phyloP scores from a whole-genome alignment of 2,888 invertebrate species.

The Yponomeuta cagnagella region DNA sequence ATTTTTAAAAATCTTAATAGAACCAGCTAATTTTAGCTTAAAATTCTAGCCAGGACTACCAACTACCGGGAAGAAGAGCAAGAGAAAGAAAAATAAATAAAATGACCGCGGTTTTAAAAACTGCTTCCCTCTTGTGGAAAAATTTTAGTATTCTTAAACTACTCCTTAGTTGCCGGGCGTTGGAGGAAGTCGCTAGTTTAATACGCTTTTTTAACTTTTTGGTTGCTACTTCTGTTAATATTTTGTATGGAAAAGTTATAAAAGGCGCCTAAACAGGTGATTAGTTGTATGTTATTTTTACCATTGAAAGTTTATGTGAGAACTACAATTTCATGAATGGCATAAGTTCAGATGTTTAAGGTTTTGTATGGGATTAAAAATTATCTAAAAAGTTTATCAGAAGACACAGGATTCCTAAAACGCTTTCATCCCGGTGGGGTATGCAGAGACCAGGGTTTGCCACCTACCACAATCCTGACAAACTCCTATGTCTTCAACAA shows the following conservation, averaged over 20 bases:
- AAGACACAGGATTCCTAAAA: too few relatives aligned
- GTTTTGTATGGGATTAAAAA: too few relatives aligned
- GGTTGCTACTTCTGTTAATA: not conserved
- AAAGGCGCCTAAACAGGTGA: too few relatives aligned
- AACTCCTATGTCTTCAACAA: too few relatives aligned
- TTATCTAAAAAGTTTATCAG: too few relatives aligned
- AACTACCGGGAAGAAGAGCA: not conserved
- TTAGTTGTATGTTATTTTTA: not conserved
- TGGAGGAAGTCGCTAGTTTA: not conserved
- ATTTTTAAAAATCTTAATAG: slow-evolving; percentile 1
- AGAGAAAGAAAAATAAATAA: not conserved
- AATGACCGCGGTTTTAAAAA: slow-evolving; percentile 9
- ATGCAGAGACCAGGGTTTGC: too few relatives aligned
- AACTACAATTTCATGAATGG: too few relatives aligned
- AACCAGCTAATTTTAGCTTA: slow-evolving; percentile 3
- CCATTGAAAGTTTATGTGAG: too few relatives aligned
- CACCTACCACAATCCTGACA: too few relatives aligned
- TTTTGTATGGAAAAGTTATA: not conserved
- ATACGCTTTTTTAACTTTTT: not conserved
- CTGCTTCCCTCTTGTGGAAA: slow-evolving; percentile 16
- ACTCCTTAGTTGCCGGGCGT: not conserved
- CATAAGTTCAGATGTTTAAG: too few relatives aligned
- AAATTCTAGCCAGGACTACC: not conserved
- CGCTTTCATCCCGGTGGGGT: too few relatives aligned
- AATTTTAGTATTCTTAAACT: slow-evolving; percentile 22